phyloP scores from a whole-genome alignment of 2,888 invertebrate species.

The Drosophila rellima region DNA sequence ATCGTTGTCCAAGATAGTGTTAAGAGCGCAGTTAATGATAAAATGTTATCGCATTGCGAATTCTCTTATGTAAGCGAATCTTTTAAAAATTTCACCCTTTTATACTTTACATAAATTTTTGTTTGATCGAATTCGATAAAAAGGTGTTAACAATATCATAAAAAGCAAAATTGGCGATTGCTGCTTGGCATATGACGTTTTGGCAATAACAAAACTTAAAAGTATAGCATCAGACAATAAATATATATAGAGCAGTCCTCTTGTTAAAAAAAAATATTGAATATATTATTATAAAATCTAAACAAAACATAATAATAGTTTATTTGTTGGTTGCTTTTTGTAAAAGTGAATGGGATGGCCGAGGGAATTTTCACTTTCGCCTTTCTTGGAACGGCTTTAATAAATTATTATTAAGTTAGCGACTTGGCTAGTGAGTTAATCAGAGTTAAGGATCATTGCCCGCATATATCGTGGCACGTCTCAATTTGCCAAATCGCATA shows the following conservation, averaged over 20 bases:
- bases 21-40: constrained; percentile 3
- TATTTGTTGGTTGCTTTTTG: constrained; percentile 4
- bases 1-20: constrained; percentile 11
- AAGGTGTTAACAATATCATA: constrained; percentile 51
- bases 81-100: constrained; percentile 57
- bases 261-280: constrained; percentile 12
- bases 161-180: constrained; percentile 41
- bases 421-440: constrained; percentile 46
- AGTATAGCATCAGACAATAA: constrained; percentile 20
- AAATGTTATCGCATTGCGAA: constrained; percentile 15
- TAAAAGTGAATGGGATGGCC: constrained; percentile 50
- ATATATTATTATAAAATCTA: constrained; percentile 19
- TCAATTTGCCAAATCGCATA: constrained; percentile 46
- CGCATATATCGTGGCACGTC: constrained; percentile 41
- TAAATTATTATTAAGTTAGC: constrained; percentile 34
- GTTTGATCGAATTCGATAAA: constrained; percentile 23
- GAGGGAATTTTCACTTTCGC: constrained; percentile 53
- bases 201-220: constrained; percentile 38
- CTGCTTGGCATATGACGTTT: constrained; percentile 2
- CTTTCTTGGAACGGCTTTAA: constrained; percentile 6
- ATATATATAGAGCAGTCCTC: constrained; percentile 17
- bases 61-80: constrained; percentile 41
- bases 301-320: constrained; percentile 17
- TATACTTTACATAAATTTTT: constrained; percentile 39
- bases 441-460: constrained; percentile 47